A percentile compares a stretch with the other conserved stretches of the same genome.
phyloP scores from a whole-genome alignment of 2,797 vertebrate species.

The Miichthys miiuy region DNA sequence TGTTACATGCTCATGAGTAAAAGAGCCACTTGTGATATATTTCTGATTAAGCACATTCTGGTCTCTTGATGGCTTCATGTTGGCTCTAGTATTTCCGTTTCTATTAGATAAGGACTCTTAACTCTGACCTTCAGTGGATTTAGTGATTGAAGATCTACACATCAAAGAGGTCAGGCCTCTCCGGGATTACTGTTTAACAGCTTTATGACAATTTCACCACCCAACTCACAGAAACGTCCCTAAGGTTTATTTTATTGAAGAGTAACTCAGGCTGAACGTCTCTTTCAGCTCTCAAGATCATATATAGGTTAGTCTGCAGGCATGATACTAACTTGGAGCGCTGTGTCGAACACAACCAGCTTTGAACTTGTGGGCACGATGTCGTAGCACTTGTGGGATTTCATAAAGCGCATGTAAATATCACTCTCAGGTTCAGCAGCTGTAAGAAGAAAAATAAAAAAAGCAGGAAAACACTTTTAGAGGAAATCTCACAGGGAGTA shows the following conservation, averaged over 20 bases:
- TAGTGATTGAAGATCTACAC: constrained; percentile 67
- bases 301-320: neutral
- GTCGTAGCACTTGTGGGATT: constrained; percentile 99
- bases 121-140: constrained; percentile 31
- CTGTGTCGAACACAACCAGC: constrained; percentile 98
- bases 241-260: constrained; percentile 52
- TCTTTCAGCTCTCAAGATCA: neutral
- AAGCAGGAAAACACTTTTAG: constrained; percentile 37
- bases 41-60: neutral
- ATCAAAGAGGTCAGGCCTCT: constrained; percentile 61
- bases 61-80: neutral
- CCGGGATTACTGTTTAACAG: constrained; percentile 82
- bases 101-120: constrained; percentile 25
- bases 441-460: constrained; percentile 60
- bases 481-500: constrained; percentile 63
- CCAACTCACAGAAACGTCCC: constrained; percentile 51
- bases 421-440: constrained; percentile 96
- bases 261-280: constrained; percentile 62
- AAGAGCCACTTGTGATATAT: neutral
- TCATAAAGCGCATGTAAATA: constrained; percentile 99
- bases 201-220: constrained; percentile 59
- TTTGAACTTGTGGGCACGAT: constrained; percentile 99
- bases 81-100: constrained; percentile 36
- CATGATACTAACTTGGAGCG: constrained; percentile 90
- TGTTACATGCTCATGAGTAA: neutral